A percentile compares a stretch with the other conserved stretches of the same genome.
phyloP scores from a whole-genome alignment of 2,797 vertebrate genomes.

The Salarias fasciatus region DNA sequence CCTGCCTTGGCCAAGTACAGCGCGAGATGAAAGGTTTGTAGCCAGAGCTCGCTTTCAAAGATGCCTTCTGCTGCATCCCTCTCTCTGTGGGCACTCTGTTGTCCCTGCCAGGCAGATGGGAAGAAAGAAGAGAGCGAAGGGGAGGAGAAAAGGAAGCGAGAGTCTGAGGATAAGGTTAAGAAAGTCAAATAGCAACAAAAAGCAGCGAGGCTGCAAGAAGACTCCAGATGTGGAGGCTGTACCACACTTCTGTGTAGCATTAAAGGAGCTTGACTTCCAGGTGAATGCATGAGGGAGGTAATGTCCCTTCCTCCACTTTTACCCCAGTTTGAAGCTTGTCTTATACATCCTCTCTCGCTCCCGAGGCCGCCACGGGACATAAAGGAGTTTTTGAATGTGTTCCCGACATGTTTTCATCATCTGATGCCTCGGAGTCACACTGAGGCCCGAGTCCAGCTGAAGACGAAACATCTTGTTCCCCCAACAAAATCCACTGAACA shows the following conservation, averaged over 20 bases:
- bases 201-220: constrained; percentile 7
- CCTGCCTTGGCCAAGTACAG: constrained; percentile 61
- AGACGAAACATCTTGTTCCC: constrained; percentile 22
- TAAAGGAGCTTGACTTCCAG: constrained; percentile 50
- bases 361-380: constrained; percentile 35
- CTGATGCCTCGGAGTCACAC: constrained; percentile 39
- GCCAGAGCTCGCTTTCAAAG: constrained; percentile 61
- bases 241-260: constrained; percentile 38
- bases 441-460: constrained; percentile 32
- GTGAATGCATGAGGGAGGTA: constrained; percentile 32
- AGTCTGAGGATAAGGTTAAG: background rate
- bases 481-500: constrained; percentile 29
- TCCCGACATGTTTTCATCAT: constrained; percentile 51
- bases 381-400: constrained; percentile 33
- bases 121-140: constrained; percentile 36
- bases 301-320: constrained; percentile 20
- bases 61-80: constrained; percentile 60
- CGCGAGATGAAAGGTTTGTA: constrained; percentile 69
- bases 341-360: constrained; percentile 22
- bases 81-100: constrained; percentile 51
- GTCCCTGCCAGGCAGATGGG: constrained; percentile 55
- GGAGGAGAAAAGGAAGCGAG: constrained; percentile 1
- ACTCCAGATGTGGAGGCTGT: constrained; percentile 37
- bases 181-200: constrained; percentile 21
- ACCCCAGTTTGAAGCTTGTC: constrained; percentile 45